These are phyloP conservation scores for Tautogolabrus adspersus DNA, from an alignment of 2,113 vertebrate genomes.

Conservation along the genomic window DNA sequence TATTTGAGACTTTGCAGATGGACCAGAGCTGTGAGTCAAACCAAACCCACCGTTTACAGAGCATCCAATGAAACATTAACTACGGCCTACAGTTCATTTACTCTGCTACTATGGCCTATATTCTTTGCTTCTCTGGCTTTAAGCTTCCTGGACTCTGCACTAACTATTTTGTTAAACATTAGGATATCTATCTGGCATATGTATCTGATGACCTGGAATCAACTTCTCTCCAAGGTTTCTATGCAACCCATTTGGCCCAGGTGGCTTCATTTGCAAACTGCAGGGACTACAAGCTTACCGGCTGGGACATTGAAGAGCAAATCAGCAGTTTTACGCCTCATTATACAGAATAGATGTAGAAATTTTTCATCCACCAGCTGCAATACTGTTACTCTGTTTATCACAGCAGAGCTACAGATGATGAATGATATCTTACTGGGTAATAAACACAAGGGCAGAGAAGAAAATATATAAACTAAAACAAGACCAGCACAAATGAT, in stretches of 20 bases:
- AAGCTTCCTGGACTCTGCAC: conserved; percentile 12
- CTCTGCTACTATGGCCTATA: conserved; percentile 9
- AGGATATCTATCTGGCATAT: conserved; percentile 37
- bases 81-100: conserved; percentile 52
- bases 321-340: conserved; percentile 46
- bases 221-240: conserved; percentile 36
- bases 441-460: neutral
- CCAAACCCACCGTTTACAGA: conserved; percentile 18
- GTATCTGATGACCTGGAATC: neutral
- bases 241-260: conserved; percentile 40
- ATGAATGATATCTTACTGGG: neutral
- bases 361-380: conserved; percentile 20
- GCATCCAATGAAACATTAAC: conserved; percentile 69
- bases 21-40: conserved; percentile 1
- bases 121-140: conserved; percentile 6
- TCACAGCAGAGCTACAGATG: conserved; percentile 10
- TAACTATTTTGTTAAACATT: conserved; percentile 55
- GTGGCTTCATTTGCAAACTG: conserved; percentile 51
- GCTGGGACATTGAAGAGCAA: conserved; percentile 10
- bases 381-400: conserved; percentile 18
- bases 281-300: conserved; percentile 18
- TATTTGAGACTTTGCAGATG: neutral
- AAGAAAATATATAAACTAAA: neutral
- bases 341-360: conserved; percentile 6
- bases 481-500: conserved; percentile 1